Evolutionary conservation across 2,113 vertebrate genomes (phyloP), one percentile per base, ranked within the genome.

Genomic region (Copsychus sechellarum): DNA sequence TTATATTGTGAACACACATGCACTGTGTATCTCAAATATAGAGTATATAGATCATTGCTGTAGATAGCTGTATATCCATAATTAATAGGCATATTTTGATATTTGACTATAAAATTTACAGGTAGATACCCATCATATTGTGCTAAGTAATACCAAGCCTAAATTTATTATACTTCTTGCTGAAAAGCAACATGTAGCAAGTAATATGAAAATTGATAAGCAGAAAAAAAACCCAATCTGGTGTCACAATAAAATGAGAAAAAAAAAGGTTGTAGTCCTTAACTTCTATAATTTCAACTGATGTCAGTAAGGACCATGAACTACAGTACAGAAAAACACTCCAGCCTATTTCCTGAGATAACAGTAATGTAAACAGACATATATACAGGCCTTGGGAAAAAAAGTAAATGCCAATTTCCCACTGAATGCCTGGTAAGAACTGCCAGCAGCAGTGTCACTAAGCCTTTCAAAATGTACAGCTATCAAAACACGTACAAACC

Each of bases 281-380:
- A 50, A 33, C 66, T 88, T 72, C 76, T 72, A 15, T 50, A 40
- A 43, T 79, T 67, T 72, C 48, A 85, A 43, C 12, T 33, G 77
- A 53, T 80, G 33, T 36, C 31, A 69, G 8, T 65, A 85, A 79
- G 33, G 21, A 43, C 29, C 5, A 40, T 53, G 43, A 84, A 48
- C 14, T 65, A 58, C 11, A 72, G 31, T 43, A 48, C n/a, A 88
- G 53, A 95, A 91, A 26, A 81, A 61, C 65, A 40, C 29, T 72
- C 43, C 50, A 86, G 34, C 14, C 85, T 83, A 42, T 67, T 86
- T 95, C 72, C 92, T 91, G 84, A 90, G 92, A 94, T 90, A 95
- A 90, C 38, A 86, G 45, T 29, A 88, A 53, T 70, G n/a, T 95
- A 96, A 97, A 26, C 57, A 90, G 38, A 40, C 50, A 53, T 92